phyloP scores from a whole-genome alignment of 2,888 invertebrate genomes.

The Palloptera scutellata region DNA sequence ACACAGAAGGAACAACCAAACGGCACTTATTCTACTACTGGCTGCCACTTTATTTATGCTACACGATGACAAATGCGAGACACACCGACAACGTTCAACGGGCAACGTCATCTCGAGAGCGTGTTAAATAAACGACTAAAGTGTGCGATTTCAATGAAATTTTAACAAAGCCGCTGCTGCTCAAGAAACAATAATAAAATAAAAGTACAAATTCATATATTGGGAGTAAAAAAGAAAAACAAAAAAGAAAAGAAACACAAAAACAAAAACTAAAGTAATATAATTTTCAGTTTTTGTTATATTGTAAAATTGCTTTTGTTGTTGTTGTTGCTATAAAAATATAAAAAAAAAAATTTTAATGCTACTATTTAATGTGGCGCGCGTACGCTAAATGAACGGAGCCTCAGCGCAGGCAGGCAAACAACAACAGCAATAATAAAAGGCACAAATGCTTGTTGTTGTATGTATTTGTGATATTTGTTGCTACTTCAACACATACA shows the following conservation, averaged over 20 bases:
- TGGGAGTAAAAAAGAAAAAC: constrained; percentile 2
- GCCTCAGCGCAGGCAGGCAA: no score
- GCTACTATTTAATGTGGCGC: not conserved
- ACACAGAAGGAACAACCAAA: no score
- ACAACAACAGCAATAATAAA: no score
- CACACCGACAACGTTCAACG: not conserved
- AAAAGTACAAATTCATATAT: not conserved
- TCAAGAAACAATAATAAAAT: constrained; percentile 19
- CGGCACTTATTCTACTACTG: no score
- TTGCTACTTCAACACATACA: no score
- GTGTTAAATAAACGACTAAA: constrained; percentile 42
- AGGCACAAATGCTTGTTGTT: no score
- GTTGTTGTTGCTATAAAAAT: not conserved
- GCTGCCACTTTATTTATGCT: not conserved
- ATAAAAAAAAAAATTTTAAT: constrained; percentile 5
- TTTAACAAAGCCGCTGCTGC: constrained; percentile 38
- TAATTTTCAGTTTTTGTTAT: not conserved
- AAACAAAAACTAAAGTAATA: not conserved
- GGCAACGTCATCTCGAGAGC: constrained; percentile 20
- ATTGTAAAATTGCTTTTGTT: not conserved
- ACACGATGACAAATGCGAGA: not conserved
- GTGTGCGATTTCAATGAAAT: constrained; percentile 39
- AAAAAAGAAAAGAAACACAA: constrained; percentile 1
- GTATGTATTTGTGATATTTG: no score
- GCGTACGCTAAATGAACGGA: no score